Conservation (phyloP, 2,888 invertebrate species). For the Pollenia griseotomentosa region DNA sequence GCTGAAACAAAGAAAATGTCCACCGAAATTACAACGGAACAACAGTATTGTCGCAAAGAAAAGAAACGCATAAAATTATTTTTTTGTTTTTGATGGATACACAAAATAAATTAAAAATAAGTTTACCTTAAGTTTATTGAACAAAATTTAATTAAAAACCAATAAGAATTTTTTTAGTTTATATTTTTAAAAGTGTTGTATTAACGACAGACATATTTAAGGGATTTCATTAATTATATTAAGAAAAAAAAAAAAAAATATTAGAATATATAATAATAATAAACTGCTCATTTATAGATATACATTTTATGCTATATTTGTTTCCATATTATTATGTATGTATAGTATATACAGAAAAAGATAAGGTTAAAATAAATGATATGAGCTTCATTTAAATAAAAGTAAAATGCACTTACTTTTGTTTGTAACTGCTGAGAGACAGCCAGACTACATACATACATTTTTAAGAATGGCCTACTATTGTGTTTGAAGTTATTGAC, state of each 20-base stretch:
- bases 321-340: constrained; percentile 14
- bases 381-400: background rate
- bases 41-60: constrained; percentile 56
- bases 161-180: background rate
- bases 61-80: constrained; percentile 74
- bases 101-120: background rate
- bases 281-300: constrained; percentile 12
- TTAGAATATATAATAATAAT: background rate
- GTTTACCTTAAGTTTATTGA: background rate
- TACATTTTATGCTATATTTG: constrained; percentile 31
- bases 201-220: constrained; percentile 13
- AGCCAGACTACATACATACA: background rate
- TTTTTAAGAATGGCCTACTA: background rate
- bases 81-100: constrained; percentile 73
- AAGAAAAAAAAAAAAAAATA: constrained; percentile 24
- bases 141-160: background rate
- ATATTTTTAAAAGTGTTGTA: constrained; percentile 25
- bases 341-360: constrained; percentile 27
- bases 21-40: constrained; percentile 27
- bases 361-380: constrained; percentile 3
- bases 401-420: constrained; percentile 25
- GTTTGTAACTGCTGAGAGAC: background rate
- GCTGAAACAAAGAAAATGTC: constrained; percentile 46
- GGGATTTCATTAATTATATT: constrained; percentile 36
- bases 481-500: background rate